A percentile compares a stretch with the other conserved stretches of the same genome.
Conservation (phyloP, 2,797 vertebrate genomes). For the Pantherophis alleghaniensis region DNA sequence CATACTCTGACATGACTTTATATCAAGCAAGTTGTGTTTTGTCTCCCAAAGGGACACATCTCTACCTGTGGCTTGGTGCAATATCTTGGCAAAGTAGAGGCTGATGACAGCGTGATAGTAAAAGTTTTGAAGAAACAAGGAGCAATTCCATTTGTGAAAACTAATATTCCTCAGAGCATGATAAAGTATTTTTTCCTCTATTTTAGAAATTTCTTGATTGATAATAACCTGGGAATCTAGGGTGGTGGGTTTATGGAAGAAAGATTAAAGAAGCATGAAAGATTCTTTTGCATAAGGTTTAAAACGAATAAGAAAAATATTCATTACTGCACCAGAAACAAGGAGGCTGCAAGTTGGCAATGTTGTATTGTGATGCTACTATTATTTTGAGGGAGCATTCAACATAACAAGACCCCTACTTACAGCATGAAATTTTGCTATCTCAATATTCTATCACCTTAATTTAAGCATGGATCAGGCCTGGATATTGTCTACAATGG, state of each 20-base stretch:
- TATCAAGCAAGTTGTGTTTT: slow-evolving; percentile 2
- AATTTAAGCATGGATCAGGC: background rate
- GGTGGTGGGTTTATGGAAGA: background rate
- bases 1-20: background rate
- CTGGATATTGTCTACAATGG: background rate
- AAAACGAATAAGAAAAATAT: background rate
- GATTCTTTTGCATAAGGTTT: background rate
- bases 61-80: slow-evolving; percentile 67
- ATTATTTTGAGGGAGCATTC: background rate
- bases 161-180: slow-evolving; percentile 77
- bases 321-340: background rate
- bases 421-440: background rate
- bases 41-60: slow-evolving; percentile 64
- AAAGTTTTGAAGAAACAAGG: slow-evolving; percentile 80
- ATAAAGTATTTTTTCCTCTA: slow-evolving; percentile 66
- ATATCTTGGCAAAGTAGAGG: slow-evolving; percentile 63
- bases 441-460: no score
- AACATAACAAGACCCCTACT: background rate
- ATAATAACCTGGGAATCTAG: background rate
- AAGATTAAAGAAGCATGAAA: background rate
- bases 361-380: background rate
- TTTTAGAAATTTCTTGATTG: background rate
- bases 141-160: slow-evolving; percentile 80
- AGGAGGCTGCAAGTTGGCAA: background rate
- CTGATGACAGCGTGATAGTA: slow-evolving; percentile 73